Base-by-base conservation (phyloP, 1,140 invertebrate species). In the Drosophila erecta region DNA sequence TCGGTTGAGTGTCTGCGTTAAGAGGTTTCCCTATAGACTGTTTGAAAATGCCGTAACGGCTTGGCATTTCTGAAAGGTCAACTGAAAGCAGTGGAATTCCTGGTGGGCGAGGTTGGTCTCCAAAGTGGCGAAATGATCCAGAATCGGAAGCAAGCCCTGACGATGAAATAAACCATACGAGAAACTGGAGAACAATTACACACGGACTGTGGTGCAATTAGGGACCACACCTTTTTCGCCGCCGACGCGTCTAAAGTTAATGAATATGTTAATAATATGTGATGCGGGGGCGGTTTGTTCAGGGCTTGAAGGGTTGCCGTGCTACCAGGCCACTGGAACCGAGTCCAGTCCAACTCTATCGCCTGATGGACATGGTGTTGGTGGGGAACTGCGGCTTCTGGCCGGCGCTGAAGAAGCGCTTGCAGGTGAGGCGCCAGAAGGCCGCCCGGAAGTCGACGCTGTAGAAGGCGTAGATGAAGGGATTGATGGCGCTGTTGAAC, bases 401-500 rank as follows among this genome's bases (percentile, higher is more conserved):
- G n/a, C 76, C 81, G 17, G 64, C 50, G 24, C 81, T 89, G 40
- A 83, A 92, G 73, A 91, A 91, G 1, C 90, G 76, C 96, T 70
- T 96, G 93, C 76, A 94, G 7, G 96, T 97, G n/a, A 97, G 86
- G 60, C 96, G 93, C 96, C 96, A 97, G 79, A 98, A 97, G 0
- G 97, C 97, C 58, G 95, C 93, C 75, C 96, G 95, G 92, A 97
- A 97, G 89, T 97, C 96, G 0, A 95, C 95, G 76, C 96, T 97
- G 90, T 97, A 97, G 84, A 97, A 97, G n/a, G 97, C 97, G 81
- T 97, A 97, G 77, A 97, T 97, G 81, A 97, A 96, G 0, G 96
- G 96, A 92, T 97, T 97, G 54, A 97, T 96, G 2, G 96, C 96
- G 5, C 97, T 98, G 92, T 98, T 99, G 64, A 98, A 95, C 96